Conservation (phyloP, 2,888 invertebrate genomes). For the Andrena fulva region DNA sequence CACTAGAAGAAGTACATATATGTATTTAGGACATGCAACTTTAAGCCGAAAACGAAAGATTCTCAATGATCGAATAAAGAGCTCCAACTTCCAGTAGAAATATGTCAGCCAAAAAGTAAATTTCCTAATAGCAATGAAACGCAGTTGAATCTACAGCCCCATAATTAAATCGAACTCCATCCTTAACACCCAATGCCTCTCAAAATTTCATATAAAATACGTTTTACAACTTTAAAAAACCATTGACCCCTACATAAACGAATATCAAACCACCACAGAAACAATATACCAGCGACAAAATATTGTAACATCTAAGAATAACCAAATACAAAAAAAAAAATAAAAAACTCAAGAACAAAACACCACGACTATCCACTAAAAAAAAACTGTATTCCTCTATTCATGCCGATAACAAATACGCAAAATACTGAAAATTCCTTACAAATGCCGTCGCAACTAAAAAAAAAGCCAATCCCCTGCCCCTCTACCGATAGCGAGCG, state of each 20-base stretch:
- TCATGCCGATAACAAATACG: conserved; percentile 22
- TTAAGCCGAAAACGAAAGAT: no score
- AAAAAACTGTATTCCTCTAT: neutral
- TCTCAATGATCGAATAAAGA: no score
- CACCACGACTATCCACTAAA: neutral
- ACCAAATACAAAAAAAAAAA: neutral
- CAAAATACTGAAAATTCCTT: neutral
- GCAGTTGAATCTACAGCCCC: no score
- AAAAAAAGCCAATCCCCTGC: neutral
- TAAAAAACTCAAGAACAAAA: conserved; percentile 1
- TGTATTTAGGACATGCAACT: no score
- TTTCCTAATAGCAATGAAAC: no score
- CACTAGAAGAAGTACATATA: no score
- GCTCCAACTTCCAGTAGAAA: no score
- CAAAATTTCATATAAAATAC: no score
- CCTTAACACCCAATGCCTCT: no score
- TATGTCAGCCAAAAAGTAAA: no score
- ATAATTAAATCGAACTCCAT: no score
- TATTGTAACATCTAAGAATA: neutral
- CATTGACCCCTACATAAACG: conserved; percentile 26
- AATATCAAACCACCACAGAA: neutral
- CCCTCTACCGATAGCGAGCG: neutral
- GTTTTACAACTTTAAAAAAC: neutral
- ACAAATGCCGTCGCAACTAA: neutral
- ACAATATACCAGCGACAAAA: neutral